Conservation (phyloP, 2,797 vertebrate species). For the Catamblyrhynchus diadema region DNA sequence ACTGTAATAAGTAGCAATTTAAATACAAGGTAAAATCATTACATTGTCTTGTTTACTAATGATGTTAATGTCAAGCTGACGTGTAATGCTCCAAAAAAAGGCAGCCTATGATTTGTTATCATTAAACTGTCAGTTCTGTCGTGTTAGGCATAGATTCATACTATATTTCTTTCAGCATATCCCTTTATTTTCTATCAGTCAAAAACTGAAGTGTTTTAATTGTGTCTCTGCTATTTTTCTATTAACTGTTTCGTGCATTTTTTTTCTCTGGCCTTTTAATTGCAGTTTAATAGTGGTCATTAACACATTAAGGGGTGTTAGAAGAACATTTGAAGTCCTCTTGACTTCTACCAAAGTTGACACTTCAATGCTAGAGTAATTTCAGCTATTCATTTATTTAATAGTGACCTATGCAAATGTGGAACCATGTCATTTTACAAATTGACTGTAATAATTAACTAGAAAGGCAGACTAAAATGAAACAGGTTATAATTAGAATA, state of each 20-base stretch:
- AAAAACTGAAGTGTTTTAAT: constrained; percentile 80
- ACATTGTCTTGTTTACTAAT: constrained; percentile 81
- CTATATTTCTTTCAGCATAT: constrained; percentile 78
- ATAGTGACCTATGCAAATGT: constrained; percentile 93
- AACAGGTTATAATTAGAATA: constrained; percentile 88
- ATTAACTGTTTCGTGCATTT: constrained; percentile 88
- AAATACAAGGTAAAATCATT: constrained; percentile 79
- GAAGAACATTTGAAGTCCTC: constrained; percentile 86
- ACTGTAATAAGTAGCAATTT: constrained; percentile 80
- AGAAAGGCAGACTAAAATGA: constrained; percentile 86
- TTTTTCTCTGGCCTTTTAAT: constrained; percentile 86
- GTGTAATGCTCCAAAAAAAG: constrained; percentile 72
- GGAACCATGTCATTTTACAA: constrained; percentile 88
- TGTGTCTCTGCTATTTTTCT: constrained; percentile 82
- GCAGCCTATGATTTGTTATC: constrained; percentile 86
- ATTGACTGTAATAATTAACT: constrained; percentile 91
- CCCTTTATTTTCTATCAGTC: constrained; percentile 85
- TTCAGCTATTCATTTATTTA: constrained; percentile 91
- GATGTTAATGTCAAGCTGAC: constrained; percentile 81
- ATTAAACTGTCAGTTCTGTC: constrained; percentile 88
- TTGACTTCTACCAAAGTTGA: constrained; percentile 92
- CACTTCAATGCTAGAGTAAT: constrained; percentile 91
- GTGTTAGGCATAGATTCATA: constrained; percentile 80
- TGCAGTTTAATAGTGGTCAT: constrained; percentile 93
- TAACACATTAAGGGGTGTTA: constrained; percentile 92